Conservation (phyloP, 2,113 vertebrate genomes). For the Indicator maculatus region DNA sequence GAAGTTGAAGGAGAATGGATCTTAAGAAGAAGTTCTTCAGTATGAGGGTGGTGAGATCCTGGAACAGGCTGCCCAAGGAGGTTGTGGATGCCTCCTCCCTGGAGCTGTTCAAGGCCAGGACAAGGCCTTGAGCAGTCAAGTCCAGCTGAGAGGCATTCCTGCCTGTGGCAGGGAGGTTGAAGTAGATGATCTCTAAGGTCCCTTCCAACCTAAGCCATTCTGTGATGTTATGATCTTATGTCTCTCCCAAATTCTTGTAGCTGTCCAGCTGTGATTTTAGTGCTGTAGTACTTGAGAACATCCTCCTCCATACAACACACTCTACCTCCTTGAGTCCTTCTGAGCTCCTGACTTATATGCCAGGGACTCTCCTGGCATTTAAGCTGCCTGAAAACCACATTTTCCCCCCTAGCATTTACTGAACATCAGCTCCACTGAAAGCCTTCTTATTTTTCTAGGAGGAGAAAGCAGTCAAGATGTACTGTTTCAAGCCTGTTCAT, state of each 20-base stretch:
- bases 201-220: no score
- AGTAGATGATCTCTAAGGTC: no score
- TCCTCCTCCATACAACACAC: accelerated
- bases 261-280: background rate
- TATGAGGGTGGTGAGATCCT: no score
- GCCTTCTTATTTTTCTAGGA: background rate
- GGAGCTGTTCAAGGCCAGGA: no score
- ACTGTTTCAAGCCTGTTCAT: background rate
- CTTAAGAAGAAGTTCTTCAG: no score
- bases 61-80: no score
- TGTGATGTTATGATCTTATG: background rate
- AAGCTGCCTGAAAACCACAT: background rate
- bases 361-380: background rate
- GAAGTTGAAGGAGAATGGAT: no score
- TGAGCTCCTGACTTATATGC: background rate
- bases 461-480: background rate
- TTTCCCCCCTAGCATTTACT: background rate
- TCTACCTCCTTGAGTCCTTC: background rate
- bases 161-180: no score
- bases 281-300: background rate
- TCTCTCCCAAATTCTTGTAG: background rate
- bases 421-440: background rate
- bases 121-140: no score
- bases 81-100: no score
- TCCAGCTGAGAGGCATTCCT: no score